phyloP scores from a whole-genome alignment of 2,888 invertebrate genomes.

The Aphrophora alni region DNA sequence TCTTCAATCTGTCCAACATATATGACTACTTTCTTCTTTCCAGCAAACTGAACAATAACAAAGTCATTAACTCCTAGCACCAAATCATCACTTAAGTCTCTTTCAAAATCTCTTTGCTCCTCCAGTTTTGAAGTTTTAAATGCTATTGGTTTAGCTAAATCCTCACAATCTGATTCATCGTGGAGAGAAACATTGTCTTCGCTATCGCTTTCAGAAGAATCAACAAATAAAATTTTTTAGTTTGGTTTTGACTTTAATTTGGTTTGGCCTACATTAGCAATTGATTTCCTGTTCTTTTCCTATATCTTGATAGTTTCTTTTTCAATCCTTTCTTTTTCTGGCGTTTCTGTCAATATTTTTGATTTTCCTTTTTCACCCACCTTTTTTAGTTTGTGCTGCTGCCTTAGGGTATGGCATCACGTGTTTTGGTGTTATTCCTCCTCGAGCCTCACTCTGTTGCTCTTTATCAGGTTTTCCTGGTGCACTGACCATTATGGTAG shows the following conservation, averaged over 20 bases:
- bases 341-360: conserved; percentile 17
- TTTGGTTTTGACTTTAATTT: not conserved
- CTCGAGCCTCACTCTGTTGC: no score
- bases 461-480: not conserved
- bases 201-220: not conserved
- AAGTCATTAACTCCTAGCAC: conserved; percentile 28
- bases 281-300: not conserved
- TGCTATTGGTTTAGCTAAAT: conserved; percentile 12
- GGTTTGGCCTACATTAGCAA: not conserved
- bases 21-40: conserved; percentile 16
- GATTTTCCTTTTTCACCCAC: conserved; percentile 21
- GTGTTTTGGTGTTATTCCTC: no score
- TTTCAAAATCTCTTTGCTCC: conserved; percentile 22
- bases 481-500: conserved; percentile 16
- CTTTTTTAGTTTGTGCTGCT: conserved; percentile 7
- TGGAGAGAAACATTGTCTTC: not conserved
- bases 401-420: not conserved
- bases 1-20: conserved; percentile 21
- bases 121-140: not conserved
- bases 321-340: conserved; percentile 11
- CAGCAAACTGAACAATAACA: conserved; percentile 24
- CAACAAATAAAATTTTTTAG: not conserved
- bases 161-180: conserved; percentile 17
- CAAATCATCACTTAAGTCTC: not conserved
- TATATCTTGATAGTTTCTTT: conserved; percentile 4